Conservation (phyloP, 1,140 invertebrate genomes). For the Nebria ingens region DNA sequence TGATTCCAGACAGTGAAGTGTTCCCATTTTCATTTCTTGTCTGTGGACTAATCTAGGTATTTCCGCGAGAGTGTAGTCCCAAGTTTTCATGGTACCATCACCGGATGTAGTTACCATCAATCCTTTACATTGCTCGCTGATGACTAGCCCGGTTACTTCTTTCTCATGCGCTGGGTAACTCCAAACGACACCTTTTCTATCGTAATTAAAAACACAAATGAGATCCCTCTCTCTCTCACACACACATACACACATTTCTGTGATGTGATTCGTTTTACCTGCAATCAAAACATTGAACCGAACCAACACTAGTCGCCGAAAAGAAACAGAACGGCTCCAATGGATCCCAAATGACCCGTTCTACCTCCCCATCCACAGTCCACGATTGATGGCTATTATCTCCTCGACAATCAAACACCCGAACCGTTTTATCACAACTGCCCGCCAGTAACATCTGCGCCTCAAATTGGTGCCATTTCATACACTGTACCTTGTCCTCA, state of each 20-base stretch:
- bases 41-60: slow-evolving; percentile 31
- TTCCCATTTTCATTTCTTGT: slow-evolving; percentile 54
- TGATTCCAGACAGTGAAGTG: slow-evolving; percentile 57
- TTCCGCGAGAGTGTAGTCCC: slow-evolving; percentile 47
- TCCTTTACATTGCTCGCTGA: slow-evolving; percentile 56
- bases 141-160: slow-evolving; percentile 64
- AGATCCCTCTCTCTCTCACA: no score
- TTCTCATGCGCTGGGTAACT: slow-evolving; percentile 65
- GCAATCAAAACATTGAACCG: slow-evolving; percentile 69
- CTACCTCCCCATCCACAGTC: slow-evolving; percentile 69
- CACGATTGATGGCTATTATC: slow-evolving; percentile 56
- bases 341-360: slow-evolving; percentile 78
- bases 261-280: slow-evolving; percentile 31
- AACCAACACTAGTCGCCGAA: slow-evolving; percentile 69
- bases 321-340: slow-evolving; percentile 61
- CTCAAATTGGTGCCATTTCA: slow-evolving; percentile 80
- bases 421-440: slow-evolving; percentile 52
- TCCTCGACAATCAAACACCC: slow-evolving; percentile 69
- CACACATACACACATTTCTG: no score
- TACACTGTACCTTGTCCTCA: slow-evolving; percentile 71
- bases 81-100: slow-evolving; percentile 67
- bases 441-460: slow-evolving; percentile 72
- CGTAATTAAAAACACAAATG: neutral
- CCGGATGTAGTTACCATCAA: slow-evolving; percentile 59
- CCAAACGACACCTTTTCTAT: slow-evolving; percentile 54